Conservation (phyloP, 2,888 invertebrate genomes). For the Drosophila planitibia region DNA sequence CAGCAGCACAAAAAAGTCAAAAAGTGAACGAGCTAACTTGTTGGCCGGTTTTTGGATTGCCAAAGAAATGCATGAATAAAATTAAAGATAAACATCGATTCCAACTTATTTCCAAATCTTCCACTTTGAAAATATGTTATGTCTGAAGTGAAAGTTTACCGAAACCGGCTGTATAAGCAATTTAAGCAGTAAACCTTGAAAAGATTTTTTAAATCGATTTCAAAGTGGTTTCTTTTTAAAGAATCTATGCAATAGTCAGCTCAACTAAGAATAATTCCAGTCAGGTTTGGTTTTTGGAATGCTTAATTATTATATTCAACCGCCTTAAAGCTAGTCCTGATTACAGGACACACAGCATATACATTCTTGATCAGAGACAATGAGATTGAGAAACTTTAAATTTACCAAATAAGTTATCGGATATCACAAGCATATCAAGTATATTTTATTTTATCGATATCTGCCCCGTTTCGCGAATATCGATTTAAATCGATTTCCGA, state of each 20-base stretch:
- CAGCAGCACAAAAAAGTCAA: not conserved
- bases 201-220: not conserved
- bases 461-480: not conserved
- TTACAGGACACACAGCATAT: not conserved
- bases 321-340: not conserved
- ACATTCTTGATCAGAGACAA: not conserved
- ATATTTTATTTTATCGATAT: not conserved
- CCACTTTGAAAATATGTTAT: slow-evolving; percentile 36
- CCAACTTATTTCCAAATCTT: slow-evolving; percentile 28
- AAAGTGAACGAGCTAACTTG: slow-evolving; percentile 21
- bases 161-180: not conserved
- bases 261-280: not conserved
- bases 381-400: not conserved
- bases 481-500: not conserved
- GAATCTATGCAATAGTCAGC: not conserved
- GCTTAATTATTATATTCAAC: not conserved
- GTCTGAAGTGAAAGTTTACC: not conserved
- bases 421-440: not conserved
- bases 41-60: slow-evolving; percentile 53
- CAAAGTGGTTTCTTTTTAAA: not conserved
- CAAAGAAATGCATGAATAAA: slow-evolving; percentile 63
- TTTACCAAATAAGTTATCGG: not conserved
- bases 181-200: not conserved
- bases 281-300: not conserved
- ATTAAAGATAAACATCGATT: slow-evolving; percentile 13